Base-by-base conservation (phyloP, 2,113 vertebrate genomes). In the Heteronetta atricapilla region DNA sequence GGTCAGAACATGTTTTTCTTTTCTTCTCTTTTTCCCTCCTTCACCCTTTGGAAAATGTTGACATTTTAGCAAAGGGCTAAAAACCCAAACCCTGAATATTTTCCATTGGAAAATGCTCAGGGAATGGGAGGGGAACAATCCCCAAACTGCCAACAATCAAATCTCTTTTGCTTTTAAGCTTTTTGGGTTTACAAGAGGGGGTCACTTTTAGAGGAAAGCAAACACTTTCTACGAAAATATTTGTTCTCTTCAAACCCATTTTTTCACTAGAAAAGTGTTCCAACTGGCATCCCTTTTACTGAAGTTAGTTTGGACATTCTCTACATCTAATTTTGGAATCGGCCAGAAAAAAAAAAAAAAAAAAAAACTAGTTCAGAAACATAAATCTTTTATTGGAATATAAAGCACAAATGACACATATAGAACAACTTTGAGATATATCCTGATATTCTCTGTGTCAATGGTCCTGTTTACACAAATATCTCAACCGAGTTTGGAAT, bases 1-100 rank as follows among this genome's bases (percentile, higher is more conserved):
- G 94, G 94, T 94, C 92, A 96, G 88, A 94, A 95, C 94, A 90
- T 93, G 93, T 91, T 96, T 96, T 93, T 94, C 86, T 92, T 66
- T 91, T 89, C 86, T 91, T 95, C 76, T 94, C 58, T 91, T 76
- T 82, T 59, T 66, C n/a, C 77, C 58, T 88, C 83, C 80, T 86
- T 92, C 83, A 81, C 69, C 80, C 94, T 69, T 76, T 76, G 92
- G 92, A 96, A 96, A 96, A 93, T 76, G 50, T 94, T 90, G 94
- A 92, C 88, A 89, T 96, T 95, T 94, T 81, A 95, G 92, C 66
- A 87, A 93, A 93, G 20, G 46, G 44, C 76, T 93, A 55, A 90
- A 92, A 94, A 93, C 44, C 62, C 92, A 93, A 90, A 90, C 80
- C 48, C 73, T 94, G 95, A 96, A 90, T 96, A 96, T 97, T 96